phyloP scores from a whole-genome alignment of 2,797 vertebrate species.

The Parotocinclus haroldoi region DNA sequence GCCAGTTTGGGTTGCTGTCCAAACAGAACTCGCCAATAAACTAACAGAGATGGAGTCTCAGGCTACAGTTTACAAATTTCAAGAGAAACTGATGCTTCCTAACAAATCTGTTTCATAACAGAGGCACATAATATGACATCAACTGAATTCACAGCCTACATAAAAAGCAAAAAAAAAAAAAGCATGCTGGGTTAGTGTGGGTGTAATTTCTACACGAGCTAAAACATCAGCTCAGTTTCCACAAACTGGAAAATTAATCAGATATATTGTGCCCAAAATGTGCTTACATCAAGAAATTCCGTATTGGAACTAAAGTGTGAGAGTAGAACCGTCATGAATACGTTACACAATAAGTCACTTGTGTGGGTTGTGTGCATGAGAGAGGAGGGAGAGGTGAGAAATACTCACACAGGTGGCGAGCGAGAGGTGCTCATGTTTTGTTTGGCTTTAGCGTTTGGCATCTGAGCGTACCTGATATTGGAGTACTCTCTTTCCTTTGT shows the following conservation, averaged over 20 bases:
- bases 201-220: background rate
- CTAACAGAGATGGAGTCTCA: slow-evolving; percentile 23
- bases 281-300: background rate
- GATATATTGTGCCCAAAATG: too few relatives aligned
- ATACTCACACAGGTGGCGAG: slow-evolving; percentile 72
- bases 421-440: slow-evolving; percentile 64
- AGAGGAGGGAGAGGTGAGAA: background rate
- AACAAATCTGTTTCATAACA: background rate
- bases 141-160: too few relatives aligned
- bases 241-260: too few relatives aligned
- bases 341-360: background rate
- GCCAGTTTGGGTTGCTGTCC: too few relatives aligned
- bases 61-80: slow-evolving; percentile 15
- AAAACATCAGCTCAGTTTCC: too few relatives aligned
- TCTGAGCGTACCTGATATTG: slow-evolving; percentile 76
- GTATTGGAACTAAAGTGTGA: background rate
- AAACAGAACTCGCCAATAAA: slow-evolving; percentile 19
- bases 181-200: background rate
- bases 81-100: slow-evolving; percentile 13
- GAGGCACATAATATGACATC: too few relatives aligned
- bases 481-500: slow-evolving; percentile 79
- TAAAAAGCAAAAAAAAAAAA: too few relatives aligned
- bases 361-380: slow-evolving; percentile 4
- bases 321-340: background rate
- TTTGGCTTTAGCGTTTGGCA: slow-evolving; percentile 73